These are phyloP conservation scores for Scaptomyza parva DNA, from an alignment of 2,888 invertebrate genomes.

Conservation along the genomic window DNA sequence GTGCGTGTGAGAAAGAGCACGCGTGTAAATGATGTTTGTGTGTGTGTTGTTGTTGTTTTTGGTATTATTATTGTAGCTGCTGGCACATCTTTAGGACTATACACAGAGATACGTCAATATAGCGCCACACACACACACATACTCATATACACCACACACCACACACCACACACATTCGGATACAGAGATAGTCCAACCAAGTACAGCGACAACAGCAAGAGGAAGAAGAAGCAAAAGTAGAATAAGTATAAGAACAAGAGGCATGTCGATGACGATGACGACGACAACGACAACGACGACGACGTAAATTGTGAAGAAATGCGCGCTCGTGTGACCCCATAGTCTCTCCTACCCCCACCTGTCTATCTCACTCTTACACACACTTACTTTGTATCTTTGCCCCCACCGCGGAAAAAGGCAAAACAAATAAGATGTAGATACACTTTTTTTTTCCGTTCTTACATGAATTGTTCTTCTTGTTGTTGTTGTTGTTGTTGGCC, in stretches of 20 bases:
- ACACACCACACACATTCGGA: conserved; percentile 34
- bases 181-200: conserved; percentile 55
- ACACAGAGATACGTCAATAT: conserved; percentile 73
- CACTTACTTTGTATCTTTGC: conserved; percentile 6
- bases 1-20: conserved; percentile 76
- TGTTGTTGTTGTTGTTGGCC: conserved; percentile 38
- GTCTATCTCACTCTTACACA: neutral
- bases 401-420: conserved; percentile 52
- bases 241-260: conserved; percentile 7
- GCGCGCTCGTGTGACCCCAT: conserved; percentile 80
- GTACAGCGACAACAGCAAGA: conserved; percentile 32
- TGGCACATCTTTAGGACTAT: conserved; percentile 71
- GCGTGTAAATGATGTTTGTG: conserved; percentile 76
- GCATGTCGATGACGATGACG: conserved; percentile 54
- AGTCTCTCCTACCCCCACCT: conserved; percentile 52
- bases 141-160: conserved; percentile 42
- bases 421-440: conserved; percentile 82
- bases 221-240: neutral
- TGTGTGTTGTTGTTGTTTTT: conserved; percentile 27
- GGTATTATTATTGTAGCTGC: conserved; percentile 41
- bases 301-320: conserved; percentile 77
- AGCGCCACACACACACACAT: conserved; percentile 47
- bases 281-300: conserved; percentile 58
- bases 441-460: conserved; percentile 74
- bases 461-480: conserved; percentile 35